Evolutionary conservation across 2,888 invertebrate species (phyloP), one percentile per base, ranked within the genome.

Genomic region (Melanargia galathea): DNA sequence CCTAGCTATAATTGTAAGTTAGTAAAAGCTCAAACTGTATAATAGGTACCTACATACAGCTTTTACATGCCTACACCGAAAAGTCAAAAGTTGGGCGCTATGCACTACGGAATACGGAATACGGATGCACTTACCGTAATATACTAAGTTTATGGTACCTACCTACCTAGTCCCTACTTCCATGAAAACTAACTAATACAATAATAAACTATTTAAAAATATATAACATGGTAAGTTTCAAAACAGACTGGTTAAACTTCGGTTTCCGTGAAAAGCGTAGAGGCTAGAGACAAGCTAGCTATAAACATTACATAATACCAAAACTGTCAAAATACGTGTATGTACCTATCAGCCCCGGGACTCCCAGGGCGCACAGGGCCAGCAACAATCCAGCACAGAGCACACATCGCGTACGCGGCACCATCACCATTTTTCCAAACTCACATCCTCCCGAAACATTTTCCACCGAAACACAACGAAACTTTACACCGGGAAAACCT

Each of bases 371-470:
- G 68, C 75, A 78, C 70, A 84, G 67, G 66, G 76, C 71, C 71
- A 76, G 73, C 76, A 86, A 78, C 77, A 87, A 86, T 83, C 86
- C 87, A 70, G 81, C 74, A 68, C n/a, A n/a, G n/a, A 78, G 80
- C 77, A 78, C 69, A 76, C 83, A 89, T 84, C 78, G 81, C 79
- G 79, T 79, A 69, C 75, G 73, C 73, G 75, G 80, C 81, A 79
- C 83, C 75, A 73, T 88, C 86, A 90, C 80, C 90, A 90, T 90
- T 86, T 85, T 90, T 82, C 86, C 83, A 69, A 85, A 77, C 73
- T 86, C 86, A 85, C 86, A 86, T 87, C 81, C 78, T 82, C 70
- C 76, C 69, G 70, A 69, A 77, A 75, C 87, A 87, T 87, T 84
- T 82, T 85, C 76, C 81, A 74, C 81, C 70, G 75, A 72, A 75